Base-by-base conservation (phyloP, 2,888 invertebrate species). In the Drosophila kanekoi region DNA sequence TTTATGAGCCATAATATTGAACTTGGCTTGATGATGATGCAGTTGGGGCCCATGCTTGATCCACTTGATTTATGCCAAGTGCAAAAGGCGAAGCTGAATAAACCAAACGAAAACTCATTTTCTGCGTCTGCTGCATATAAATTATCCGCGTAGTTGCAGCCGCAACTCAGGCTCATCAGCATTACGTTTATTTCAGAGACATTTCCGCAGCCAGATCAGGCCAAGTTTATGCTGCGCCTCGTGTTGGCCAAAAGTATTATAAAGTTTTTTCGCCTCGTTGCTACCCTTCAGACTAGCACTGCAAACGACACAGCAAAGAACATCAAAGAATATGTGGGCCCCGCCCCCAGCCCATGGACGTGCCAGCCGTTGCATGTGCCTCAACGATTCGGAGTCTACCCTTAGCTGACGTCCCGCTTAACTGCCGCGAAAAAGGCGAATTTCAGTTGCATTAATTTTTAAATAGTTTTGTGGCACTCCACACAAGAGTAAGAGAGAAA, bases 401-500 rank as follows among this genome's bases (percentile, higher is more conserved):
- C 37, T 37, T 40, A 8, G 40, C 49, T 9, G 28, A 6, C 44
- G 51, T 43, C 32, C n/a, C 48, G 53, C 61, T 74, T 72, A 85
- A 79, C 82, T 66, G 75, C 69, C 79, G 72, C 58, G 56, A 82
- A 86, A 88, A 77, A 73, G 64, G 44, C 45, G 57, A 67, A 75
- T 58, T 77, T 86, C 66, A 62, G 54, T 48, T 47, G 75, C 67
- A 77, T 88, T 86, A 69, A 80, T 86, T 88, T 79, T 88, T 88
- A 85, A 88, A 86, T 64, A 72, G 80, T 74, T 82, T 63, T 62
- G 59, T 45, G 69, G 56, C 40, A 32, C 40, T 23, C 23, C 23
- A 23, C 1, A 23, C 23, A 23, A 23, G 28, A 28, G 8, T n/a
- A 5, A 51, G 48, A 53, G 41, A 45, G 6, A 16, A 38, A 2